Base-by-base conservation (phyloP, 2,888 invertebrate species). In the Drosophila borealis region DNA sequence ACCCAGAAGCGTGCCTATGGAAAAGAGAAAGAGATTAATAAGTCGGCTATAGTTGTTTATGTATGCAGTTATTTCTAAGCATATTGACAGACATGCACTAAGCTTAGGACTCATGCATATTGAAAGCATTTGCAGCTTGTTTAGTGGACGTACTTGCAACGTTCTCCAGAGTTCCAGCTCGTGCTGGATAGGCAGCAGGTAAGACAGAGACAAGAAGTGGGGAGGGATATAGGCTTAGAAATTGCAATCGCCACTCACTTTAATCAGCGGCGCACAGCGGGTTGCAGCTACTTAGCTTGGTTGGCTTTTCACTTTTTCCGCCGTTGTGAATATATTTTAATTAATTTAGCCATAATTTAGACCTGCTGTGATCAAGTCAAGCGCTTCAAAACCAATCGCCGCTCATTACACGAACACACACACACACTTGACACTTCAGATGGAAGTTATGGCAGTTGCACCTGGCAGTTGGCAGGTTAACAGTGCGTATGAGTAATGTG, bases 1-100 rank as follows among this genome's bases (percentile, higher is more conserved):
- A 97, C 96, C 98, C 98, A 98, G 93, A 98, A 96, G 90, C 97
- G 95, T 78, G 98, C 98, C 98, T 97, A 84, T 54, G 25, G 57
- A 39, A 10, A 17, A 53, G 2, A 10, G 0, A 25, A 10, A n/a
- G 3, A 25, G 6, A 41, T 39, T 9, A 33, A 13, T 10, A 41
- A 14, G 8, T 46, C 25, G 45, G 13, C 4, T 14, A 42, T 34
- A 3, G 6, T 25, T 37, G 21, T 11, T 13, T 36, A 3, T 13
- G 0, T 36, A 36, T 2, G 0, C 13, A 25, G 6, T 17, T n/a
- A 2, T 14, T 6, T 17, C 29, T 39, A 17, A 17, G 17, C 17
- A 17, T 39, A 41, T 53, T 41, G 41, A 41, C 19, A 41, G 54
- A 57, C 59, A 68, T 53, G 69, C 59, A 59, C 36, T 46, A 34